These are phyloP conservation scores for Galeopsomyia nigrocyanea DNA, from an alignment of 2,888 invertebrate genomes.

Conservation along the genomic window DNA sequence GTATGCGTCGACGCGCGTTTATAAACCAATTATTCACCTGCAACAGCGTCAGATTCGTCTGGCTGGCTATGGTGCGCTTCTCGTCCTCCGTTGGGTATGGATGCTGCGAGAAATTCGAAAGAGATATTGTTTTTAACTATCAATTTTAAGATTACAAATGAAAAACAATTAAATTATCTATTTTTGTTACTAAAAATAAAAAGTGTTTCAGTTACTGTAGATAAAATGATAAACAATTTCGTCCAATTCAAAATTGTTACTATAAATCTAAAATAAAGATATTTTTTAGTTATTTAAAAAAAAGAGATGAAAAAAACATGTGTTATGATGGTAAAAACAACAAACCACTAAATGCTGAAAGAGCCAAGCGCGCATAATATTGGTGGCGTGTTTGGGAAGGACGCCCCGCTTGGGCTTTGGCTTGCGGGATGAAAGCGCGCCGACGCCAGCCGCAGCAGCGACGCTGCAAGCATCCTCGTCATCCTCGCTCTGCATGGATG, in stretches of 20 bases:
- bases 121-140: constrained; percentile 45
- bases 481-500: constrained; percentile 71
- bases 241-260: too few relatives aligned
- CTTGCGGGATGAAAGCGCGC: constrained; percentile 64
- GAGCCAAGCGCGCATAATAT: constrained; percentile 96
- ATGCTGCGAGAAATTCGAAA: constrained; percentile 74
- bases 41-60: constrained; percentile 88
- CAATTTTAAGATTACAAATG: neutral
- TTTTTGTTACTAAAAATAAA: too few relatives aligned
- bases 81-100: constrained; percentile 97
- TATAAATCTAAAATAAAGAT: constrained; percentile 25
- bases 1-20: constrained; percentile 89
- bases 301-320: too few relatives aligned
- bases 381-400: constrained; percentile 94
- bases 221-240: too few relatives aligned
- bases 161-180: constrained; percentile 7
- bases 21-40: constrained; percentile 97
- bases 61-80: constrained; percentile 89
- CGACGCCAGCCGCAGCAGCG: constrained; percentile 42
- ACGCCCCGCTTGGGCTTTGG: constrained; percentile 88
- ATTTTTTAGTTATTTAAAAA: neutral
- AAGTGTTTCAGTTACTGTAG: too few relatives aligned
- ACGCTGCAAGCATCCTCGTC: constrained; percentile 65
- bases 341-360: constrained; percentile 96
- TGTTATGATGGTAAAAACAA: constrained; percentile 43